Conservation (phyloP, 2,888 invertebrate species). For the Stratiomys singularior region DNA sequence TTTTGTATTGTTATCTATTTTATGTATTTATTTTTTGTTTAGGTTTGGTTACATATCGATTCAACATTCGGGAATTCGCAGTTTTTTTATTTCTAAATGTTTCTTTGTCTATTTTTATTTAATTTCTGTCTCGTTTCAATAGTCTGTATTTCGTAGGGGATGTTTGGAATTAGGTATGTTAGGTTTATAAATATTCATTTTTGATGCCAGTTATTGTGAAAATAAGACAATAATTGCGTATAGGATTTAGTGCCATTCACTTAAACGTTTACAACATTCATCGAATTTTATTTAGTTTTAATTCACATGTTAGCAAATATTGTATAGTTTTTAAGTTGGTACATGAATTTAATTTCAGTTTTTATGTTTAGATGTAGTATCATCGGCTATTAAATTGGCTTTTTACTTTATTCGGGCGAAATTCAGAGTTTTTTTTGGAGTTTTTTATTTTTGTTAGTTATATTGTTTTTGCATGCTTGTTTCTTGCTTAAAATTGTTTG, state of each 20-base stretch:
- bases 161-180: not conserved
- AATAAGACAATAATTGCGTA: not conserved
- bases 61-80: not conserved
- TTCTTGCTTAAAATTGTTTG: not conserved
- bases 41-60: not conserved
- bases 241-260: not conserved
- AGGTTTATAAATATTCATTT: not conserved
- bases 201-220: not conserved
- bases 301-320: not conserved
- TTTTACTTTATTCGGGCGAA: not conserved
- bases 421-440: not conserved
- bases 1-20: not conserved
- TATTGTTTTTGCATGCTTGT: not conserved
- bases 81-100: not conserved
- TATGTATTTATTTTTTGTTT: not conserved
- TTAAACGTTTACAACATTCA: not conserved
- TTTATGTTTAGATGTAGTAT: too few relatives aligned
- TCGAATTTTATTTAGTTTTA: not conserved
- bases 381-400: too few relatives aligned
- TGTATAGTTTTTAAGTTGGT: not conserved
- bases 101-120: not conserved
- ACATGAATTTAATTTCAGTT: too few relatives aligned
- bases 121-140: slow-evolving; percentile 4
- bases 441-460: too few relatives aligned
- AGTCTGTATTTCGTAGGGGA: not conserved